Evolutionary conservation across 2,113 vertebrate genomes (phyloP).

Genomic region (Antigone vipio): DNA sequence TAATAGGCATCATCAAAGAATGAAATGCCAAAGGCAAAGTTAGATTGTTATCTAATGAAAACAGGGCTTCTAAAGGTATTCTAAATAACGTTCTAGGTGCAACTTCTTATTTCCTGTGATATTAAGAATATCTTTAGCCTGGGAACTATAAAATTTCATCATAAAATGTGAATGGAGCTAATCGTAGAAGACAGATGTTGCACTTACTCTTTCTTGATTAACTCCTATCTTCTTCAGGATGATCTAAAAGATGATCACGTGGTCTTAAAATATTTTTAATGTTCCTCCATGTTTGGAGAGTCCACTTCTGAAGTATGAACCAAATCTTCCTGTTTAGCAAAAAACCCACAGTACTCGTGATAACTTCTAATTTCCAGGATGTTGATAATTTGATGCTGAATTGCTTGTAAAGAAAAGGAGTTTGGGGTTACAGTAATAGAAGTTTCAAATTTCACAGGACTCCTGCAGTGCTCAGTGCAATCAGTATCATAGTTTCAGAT

Average conservation of each 20-base stretch:
- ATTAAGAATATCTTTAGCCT: background rate
- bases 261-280: background rate
- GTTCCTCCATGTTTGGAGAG: background rate
- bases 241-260: background rate
- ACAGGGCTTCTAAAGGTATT: background rate
- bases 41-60: background rate
- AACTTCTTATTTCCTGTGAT: background rate
- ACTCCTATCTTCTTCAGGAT: background rate
- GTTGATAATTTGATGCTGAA: background rate
- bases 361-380: background rate
- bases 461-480: background rate
- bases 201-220: background rate
- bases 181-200: background rate
- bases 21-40: background rate
- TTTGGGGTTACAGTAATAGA: background rate
- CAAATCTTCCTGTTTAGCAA: background rate
- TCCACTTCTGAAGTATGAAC: background rate
- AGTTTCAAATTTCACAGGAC: background rate
- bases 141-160: background rate
- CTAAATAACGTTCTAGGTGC: background rate
- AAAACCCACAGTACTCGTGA: background rate
- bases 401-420: background rate
- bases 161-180: background rate
- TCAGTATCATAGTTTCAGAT: background rate
- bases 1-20: background rate